Base-by-base conservation (phyloP, 2,113 vertebrate genomes). In the Sarotherodon lohbergeri region DNA sequence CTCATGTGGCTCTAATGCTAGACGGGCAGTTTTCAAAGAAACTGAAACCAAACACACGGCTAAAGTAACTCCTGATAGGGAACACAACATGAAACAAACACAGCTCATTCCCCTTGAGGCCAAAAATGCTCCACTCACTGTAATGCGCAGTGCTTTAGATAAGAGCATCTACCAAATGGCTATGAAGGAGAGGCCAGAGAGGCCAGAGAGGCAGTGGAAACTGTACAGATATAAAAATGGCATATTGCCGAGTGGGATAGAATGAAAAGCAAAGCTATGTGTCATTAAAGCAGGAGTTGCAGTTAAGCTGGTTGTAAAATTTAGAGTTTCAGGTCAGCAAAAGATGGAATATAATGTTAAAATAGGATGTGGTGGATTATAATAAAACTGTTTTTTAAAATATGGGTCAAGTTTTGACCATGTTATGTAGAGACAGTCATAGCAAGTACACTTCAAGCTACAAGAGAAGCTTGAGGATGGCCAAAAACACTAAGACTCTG, bases 1-100 rank as follows among this genome's bases (percentile, higher is more conserved):
- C 43, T 84, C 79, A 61, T 78, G 89, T 80, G 61, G 82, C 85
- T 91, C 68, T 86, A 36, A 88, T 79, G 85, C 76, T 54, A 86
- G 80, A 22, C 1, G 52, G 54, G 32, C 63, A 55, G 52, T 83
- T 84, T 82, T 56, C 9, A 39, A 36, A 91, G 10, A 61, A 36
- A 79, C 59, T 57, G 39, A 88, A 71, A 41, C 68, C 78, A 54
- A 84, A 83, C 89, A 90, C 78, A 86, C 81, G 29, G 79, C 27
- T 32, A 2, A 83, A 84, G 89, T 52, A 73, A 86, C 56, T 17
- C 80, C 79, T 29, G 79, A 85, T 48, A 9, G 13, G 24, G 61
- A 68, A 57, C 55, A 17, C 41, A 88, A 48, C 66, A 66, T 56
- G 32, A 91, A 81, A 71, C 24, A 43, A 61, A 54, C n/a, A 34